Evolutionary conservation across 2,888 invertebrate species (phyloP), one percentile per base, ranked within the genome.

Genomic region (Drosophila mimetica): DNA sequence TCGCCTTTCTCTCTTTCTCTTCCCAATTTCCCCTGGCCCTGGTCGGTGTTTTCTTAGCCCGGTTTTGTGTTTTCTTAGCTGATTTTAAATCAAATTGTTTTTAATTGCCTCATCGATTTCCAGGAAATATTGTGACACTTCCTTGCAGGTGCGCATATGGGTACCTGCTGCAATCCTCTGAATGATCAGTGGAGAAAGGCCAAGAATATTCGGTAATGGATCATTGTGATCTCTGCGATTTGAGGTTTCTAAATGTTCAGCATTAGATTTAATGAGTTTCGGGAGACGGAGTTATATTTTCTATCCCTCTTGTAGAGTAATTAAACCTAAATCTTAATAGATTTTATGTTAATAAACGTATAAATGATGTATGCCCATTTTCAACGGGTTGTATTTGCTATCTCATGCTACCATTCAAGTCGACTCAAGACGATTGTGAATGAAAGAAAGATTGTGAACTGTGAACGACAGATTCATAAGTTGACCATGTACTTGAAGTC

Each of bases 21-120:
- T 13, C n/a, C 7, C 42, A 25, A 14, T 25, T 8, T 44, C 8
- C 2, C 11, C 16, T 8, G 8, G 14, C 4, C n/a, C n/a, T 7
- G 8, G 22, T 22, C 44, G 44, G 44, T 44, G 44, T 28, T 44
- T 44, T 46, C 44, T 20, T 41, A 30, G 54, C 32, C 48, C 58
- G 25, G 44, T 57, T 46, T 25, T 28, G 41, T 86, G 81, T 80
- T 82, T 82, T 78, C 78, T 80, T 82, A 61, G 60, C 78, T 84
- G 76, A 80, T 84, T 82, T 83, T 4, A 83, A 86, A 82, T 82
- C 78, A 86, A 86, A 86, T 84, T 71, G 78, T 73, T 80, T 86
- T 84, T 82, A 81, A 84, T 86, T 82, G 78, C 81, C 61, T 67
- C 73, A 57, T 30, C 69, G 50, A 63, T 74, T 83, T 76, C 84